Evolutionary conservation across 2,113 vertebrate genomes (phyloP).

Genomic region (Acrocephalus arundinaceus): DNA sequence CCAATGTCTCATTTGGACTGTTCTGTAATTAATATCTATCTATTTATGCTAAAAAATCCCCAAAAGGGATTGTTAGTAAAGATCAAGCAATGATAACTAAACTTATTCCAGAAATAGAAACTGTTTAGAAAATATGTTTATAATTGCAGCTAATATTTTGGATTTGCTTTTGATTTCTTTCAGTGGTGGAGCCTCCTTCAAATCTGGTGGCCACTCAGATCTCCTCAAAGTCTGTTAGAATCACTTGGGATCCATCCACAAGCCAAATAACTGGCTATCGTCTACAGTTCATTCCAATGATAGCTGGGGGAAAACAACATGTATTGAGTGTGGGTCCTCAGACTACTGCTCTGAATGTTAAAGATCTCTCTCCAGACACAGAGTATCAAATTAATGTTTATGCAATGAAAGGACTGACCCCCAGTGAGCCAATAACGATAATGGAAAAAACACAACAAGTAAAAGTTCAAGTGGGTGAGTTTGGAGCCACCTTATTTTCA

Average conservation of each 20-base stretch:
- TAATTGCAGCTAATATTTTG: background rate
- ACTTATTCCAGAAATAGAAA: background rate
- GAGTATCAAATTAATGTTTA: slow-evolving; percentile 89
- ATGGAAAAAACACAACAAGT: slow-evolving; percentile 90
- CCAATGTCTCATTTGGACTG: background rate
- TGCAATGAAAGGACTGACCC: slow-evolving; percentile 84
- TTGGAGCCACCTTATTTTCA: background rate
- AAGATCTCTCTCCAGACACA: slow-evolving; percentile 88
- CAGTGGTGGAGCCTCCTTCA: slow-evolving; percentile 89
- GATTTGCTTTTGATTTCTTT: slow-evolving; percentile 24
- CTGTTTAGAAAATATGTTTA: background rate
- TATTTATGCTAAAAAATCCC: background rate
- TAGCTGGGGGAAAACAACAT: slow-evolving; percentile 79
- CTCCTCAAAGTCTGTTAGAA: slow-evolving; percentile 87
- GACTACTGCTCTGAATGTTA: slow-evolving; percentile 81
- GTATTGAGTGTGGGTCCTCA: slow-evolving; percentile 82
- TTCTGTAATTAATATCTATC: background rate
- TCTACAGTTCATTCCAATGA: slow-evolving; percentile 88
- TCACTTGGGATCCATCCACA: slow-evolving; percentile 85
- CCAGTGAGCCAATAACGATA: slow-evolving; percentile 82
- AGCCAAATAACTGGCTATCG: slow-evolving; percentile 89
- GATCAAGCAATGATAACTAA: background rate
- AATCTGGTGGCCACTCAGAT: slow-evolving; percentile 84
- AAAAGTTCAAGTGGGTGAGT: slow-evolving; percentile 90
- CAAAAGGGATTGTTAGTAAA: background rate